Evolutionary conservation across 2,888 invertebrate genomes (phyloP).

Genomic region (Lithophane semibrunnea): DNA sequence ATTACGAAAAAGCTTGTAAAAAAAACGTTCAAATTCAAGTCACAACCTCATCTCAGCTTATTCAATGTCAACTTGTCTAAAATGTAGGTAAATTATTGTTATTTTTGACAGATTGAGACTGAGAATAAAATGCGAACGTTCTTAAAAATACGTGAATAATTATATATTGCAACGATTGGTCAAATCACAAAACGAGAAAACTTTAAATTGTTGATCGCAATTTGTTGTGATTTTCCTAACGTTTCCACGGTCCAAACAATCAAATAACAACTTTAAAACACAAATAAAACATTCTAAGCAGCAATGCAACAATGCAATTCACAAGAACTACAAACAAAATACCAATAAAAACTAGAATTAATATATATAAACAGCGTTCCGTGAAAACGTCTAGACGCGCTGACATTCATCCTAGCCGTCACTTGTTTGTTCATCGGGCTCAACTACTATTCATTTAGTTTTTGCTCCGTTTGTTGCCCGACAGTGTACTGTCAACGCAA

Average conservation of each 20-base stretch:
- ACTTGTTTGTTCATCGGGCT: conserved; percentile 55
- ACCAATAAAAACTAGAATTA: conserved; percentile 50
- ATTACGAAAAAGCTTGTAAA: neutral
- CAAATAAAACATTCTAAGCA: neutral
- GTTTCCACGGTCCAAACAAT: neutral
- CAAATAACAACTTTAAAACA: neutral
- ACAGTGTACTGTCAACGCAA: conserved; percentile 55
- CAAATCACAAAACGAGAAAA: neutral
- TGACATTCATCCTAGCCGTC: conserved; percentile 54
- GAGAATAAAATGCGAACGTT: neutral
- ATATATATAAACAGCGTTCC: conserved; percentile 47
- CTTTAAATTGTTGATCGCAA: neutral
- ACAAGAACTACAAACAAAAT: conserved; percentile 3
- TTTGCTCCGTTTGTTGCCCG: conserved; percentile 58
- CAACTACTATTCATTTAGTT: conserved; percentile 65
- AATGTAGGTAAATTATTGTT: neutral
- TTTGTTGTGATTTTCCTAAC: neutral
- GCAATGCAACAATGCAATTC: conserved; percentile 7
- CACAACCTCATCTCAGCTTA: neutral
- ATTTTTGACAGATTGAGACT: neutral
- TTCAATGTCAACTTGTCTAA: neutral
- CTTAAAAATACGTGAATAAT: neutral
- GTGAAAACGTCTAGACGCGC: conserved; percentile 40
- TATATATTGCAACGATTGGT: too few species aligned
- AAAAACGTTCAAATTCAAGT: neutral